phyloP scores from a whole-genome alignment of 1,140 invertebrate species.

The Trialeurodes vaporariorum region DNA sequence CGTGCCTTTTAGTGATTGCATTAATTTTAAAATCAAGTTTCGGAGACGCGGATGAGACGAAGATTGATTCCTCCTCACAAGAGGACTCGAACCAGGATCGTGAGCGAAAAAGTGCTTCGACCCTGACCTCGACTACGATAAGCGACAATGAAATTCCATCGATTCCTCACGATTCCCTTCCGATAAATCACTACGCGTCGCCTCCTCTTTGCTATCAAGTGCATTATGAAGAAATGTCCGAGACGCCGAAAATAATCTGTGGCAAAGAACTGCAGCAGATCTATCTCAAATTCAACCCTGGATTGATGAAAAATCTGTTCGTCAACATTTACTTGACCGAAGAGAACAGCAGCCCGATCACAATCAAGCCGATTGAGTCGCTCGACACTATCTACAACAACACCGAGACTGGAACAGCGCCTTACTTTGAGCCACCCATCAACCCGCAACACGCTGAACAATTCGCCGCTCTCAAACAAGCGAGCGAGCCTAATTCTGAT shows the following conservation, averaged over 20 bases:
- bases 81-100: no score
- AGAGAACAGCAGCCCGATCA: neutral
- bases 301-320: neutral
- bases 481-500: neutral
- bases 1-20: no score
- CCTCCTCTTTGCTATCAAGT: neutral
- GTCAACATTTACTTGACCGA: neutral
- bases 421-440: neutral
- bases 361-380: neutral
- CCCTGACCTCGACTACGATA: no score
- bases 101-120: no score
- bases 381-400: neutral
- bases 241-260: neutral
- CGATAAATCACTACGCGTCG: neutral
- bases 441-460: neutral
- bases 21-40: no score
- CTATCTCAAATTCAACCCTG: neutral
- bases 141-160: no score
- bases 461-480: neutral
- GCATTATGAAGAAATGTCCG: neutral
- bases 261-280: neutral
- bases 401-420: neutral
- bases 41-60: no score
- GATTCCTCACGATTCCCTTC: no score
- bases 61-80: no score